Evolutionary conservation across 2,888 invertebrate species (phyloP).

Genomic region (Onthophagus sagittarius): DNA sequence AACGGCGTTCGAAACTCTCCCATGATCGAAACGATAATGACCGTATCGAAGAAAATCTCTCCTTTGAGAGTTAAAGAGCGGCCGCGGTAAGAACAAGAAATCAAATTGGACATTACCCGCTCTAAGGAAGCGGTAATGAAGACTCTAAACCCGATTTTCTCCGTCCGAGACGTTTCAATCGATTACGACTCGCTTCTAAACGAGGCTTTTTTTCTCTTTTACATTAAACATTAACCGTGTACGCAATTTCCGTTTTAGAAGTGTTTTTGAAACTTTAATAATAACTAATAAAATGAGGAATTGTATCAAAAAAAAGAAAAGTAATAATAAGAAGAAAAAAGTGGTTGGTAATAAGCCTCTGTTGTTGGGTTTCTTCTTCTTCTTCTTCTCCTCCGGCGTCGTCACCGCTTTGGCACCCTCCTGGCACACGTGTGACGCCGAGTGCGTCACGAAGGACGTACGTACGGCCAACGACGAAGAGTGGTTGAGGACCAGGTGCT

Average conservation of each 20-base stretch:
- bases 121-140: background rate
- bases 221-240: background rate
- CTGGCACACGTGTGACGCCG: constrained; percentile 36
- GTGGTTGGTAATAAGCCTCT: background rate
- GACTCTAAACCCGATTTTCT: background rate
- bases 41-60: no score
- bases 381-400: background rate
- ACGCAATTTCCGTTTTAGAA: no score
- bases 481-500: constrained; percentile 34
- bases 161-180: background rate
- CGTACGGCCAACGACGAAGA: constrained; percentile 22
- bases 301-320: background rate
- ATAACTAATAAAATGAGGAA: background rate
- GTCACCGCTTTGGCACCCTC: constrained; percentile 27
- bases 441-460: constrained; percentile 25
- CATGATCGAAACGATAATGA: no score
- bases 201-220: background rate
- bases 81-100: no score
- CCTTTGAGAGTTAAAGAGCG: no score
- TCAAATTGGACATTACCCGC: background rate
- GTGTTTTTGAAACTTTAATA: background rate
- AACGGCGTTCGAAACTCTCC: no score
- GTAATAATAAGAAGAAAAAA: background rate
- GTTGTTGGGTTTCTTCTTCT: background rate
- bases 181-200: background rate